Conservation (phyloP, 2,888 invertebrate species). For the Rotaria macrura region DNA sequence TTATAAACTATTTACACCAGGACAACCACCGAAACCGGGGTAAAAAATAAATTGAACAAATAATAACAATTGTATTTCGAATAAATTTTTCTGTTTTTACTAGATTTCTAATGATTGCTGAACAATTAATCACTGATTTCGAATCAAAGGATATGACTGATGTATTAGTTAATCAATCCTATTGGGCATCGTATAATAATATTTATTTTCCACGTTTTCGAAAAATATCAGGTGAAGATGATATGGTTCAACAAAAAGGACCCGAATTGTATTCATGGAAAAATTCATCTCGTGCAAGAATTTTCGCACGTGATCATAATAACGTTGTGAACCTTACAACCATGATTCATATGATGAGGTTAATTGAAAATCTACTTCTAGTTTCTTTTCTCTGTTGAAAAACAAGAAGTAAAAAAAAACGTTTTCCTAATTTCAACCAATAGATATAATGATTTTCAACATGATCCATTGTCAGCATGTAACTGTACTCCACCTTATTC, state of each 20-base stretch:
- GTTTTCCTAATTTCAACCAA: conserved; percentile 12
- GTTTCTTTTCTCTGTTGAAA: too few species aligned
- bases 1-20: conserved; percentile 58
- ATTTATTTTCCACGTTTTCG: conserved; percentile 46
- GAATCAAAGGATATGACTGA: conserved; percentile 61
- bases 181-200: conserved; percentile 66
- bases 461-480: conserved; percentile 61
- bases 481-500: conserved; percentile 62
- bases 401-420: neutral
- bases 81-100: too few species aligned
- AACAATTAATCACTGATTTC: conserved; percentile 34
- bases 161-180: conserved; percentile 57
- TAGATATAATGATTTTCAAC: conserved; percentile 62
- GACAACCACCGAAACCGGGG: conserved; percentile 42
- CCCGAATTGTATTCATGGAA: conserved; percentile 58
- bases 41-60: conserved; percentile 41
- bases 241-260: conserved; percentile 54
- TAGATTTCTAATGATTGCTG: conserved; percentile 25
- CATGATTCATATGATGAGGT: conserved; percentile 56
- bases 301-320: conserved; percentile 57
- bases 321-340: conserved; percentile 55
- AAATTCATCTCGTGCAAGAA: conserved; percentile 59
- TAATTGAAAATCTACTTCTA: neutral
- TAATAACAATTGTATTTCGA: neutral
- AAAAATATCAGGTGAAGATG: conserved; percentile 52